Base-by-base conservation (phyloP, 2,888 invertebrate species). In the Petrolisthes manimaculis region DNA sequence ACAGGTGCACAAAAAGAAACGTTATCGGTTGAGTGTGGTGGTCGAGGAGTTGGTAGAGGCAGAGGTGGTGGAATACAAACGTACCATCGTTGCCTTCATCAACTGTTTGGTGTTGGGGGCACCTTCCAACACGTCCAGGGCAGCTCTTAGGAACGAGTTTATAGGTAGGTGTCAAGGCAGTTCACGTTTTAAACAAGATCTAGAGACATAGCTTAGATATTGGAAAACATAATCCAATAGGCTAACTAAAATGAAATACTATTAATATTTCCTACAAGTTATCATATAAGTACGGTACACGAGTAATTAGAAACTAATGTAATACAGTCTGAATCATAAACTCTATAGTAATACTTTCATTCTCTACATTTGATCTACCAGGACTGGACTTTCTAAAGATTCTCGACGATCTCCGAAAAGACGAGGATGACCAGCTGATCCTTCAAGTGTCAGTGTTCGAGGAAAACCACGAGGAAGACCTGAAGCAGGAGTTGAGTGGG, bases 61-160 rank as follows among this genome's bases (percentile, higher is more conserved):
- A 0, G 93, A 93, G 82, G 93, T 93, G 12, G 91, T 92, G 9
- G 92, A 92, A 0, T 93, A 93, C 91, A 92, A 93, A 88, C 92
- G 93, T 1, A 92, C 93, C 0, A 90, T 94, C 2, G 84, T 94
- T 90, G 93, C 93, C 14, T 93, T 94, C 86, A 92, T 93, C 88
- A 94, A 94, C 91, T 93, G 93, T 88, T 90, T 94, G 54, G 92
- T 94, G 24, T 92, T 93, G 84, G 93, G 93, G 71, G 92, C 92
- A 12, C 91, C 92, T 21, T 92, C 93, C n/a, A 86, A 93, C 37
- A 37, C 75, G n/a, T 54, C 37, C 12, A 71, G 91, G 21, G 79
- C 84, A 12, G 69, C 91, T 56, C 56, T 91, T 67, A 88, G 91
- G 54, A 85, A 87, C 24, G 91, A 91, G 77, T 84, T 91, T 74